These are phyloP conservation scores for Diprion similis DNA, from an alignment of 1,140 invertebrate genomes.

Conservation along the genomic window DNA sequence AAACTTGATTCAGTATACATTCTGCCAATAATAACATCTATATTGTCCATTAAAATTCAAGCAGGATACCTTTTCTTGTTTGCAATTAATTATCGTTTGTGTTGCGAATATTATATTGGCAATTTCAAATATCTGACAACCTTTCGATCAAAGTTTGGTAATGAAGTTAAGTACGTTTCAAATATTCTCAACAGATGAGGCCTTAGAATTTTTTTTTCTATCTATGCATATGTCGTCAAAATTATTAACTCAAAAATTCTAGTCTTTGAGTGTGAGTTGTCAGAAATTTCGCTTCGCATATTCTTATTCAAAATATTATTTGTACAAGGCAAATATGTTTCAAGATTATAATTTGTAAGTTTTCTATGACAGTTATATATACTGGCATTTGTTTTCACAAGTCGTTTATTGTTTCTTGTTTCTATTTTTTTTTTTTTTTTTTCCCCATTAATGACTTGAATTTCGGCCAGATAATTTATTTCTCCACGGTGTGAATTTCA, in stretches of 20 bases:
- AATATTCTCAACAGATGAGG: too few relatives aligned
- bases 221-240: constrained; percentile 14
- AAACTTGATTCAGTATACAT: constrained; percentile 1
- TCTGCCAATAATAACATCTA: constrained; percentile 2
- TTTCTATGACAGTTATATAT: constrained; percentile 2
- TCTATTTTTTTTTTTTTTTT: background rate
- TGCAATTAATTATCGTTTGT: background rate
- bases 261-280: constrained; percentile 15
- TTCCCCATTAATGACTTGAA: background rate
- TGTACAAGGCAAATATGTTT: constrained; percentile 40
- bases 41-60: constrained; percentile 1
- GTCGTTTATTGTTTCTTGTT: too few relatives aligned
- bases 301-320: constrained; percentile 26
- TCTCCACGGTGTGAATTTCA: background rate
- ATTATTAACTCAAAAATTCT: constrained; percentile 4
- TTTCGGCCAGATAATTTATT: background rate
- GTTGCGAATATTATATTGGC: background rate
- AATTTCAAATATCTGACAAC: background rate
- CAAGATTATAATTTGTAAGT: constrained; percentile 28
- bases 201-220: constrained; percentile 21
- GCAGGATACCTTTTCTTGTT: background rate
- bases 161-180: too few relatives aligned
- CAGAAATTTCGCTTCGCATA: constrained; percentile 6
- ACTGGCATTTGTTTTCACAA: too few relatives aligned
- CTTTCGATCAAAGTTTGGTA: background rate